Percentiles rank a stretch among this genome's conserved stretches.
phyloP scores from a whole-genome alignment of 2,113 vertebrate species.

The Apteryx mantelli region DNA sequence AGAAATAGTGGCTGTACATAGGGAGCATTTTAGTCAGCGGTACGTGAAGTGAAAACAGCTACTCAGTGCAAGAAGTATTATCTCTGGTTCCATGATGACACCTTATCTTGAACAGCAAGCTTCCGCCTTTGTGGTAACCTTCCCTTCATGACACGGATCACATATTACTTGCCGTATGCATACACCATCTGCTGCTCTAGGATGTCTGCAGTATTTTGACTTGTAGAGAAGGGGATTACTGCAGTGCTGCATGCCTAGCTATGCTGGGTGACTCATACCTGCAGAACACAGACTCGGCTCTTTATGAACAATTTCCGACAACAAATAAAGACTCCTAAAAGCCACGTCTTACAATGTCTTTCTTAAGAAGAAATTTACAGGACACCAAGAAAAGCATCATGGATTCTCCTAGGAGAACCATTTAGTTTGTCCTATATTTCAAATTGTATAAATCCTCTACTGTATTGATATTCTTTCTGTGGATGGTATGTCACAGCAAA shows the following conservation, averaged over 20 bases:
- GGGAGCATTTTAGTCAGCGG: not conserved
- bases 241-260: not conserved
- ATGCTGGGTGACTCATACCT: not conserved
- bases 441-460: not conserved
- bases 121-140: not conserved
- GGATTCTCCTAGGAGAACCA: not conserved
- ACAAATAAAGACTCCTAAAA: not conserved
- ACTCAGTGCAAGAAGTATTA: not conserved
- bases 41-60: not conserved
- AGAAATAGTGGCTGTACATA: fast-evolving
- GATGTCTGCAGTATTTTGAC: not conserved
- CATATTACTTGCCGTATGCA: not conserved
- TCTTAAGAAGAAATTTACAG: not conserved
- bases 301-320: not conserved
- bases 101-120: not conserved
- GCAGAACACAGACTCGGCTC: not conserved
- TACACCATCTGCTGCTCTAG: not conserved
- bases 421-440: not conserved
- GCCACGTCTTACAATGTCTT: not conserved
- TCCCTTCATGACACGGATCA: not conserved
- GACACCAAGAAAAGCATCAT: not conserved
- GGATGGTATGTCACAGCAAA: not conserved
- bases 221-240: not conserved
- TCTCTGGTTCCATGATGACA: not conserved
- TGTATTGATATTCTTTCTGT: not conserved